Conservation (phyloP, 2,797 vertebrate species). For the Anguilla obscura region DNA sequence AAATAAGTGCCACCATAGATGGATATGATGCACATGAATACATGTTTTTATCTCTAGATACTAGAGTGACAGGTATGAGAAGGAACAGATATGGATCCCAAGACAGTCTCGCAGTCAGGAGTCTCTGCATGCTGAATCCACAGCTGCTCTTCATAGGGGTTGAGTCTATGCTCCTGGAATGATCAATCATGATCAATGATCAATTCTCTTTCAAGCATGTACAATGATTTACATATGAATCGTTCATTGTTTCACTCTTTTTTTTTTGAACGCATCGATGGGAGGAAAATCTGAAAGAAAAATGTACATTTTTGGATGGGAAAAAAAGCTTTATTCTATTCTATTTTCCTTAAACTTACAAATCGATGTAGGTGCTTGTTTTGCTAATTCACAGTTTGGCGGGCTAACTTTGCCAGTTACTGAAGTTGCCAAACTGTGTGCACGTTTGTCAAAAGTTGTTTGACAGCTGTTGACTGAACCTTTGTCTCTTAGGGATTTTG, state of each 20-base stretch:
- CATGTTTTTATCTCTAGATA: neutral
- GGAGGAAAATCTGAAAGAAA: too few species aligned
- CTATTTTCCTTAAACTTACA: too few species aligned
- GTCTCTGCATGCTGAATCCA: neutral
- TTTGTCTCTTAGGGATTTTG: neutral
- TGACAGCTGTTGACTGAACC: neutral
- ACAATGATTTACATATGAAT: neutral
- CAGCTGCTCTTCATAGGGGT: neutral
- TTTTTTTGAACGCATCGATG: too few species aligned
- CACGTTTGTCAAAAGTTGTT: neutral
- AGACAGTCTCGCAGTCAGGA: neutral
- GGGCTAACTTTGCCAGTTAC: neutral
- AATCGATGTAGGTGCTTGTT: too few species aligned
- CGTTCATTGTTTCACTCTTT: neutral
- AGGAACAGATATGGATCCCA: neutral
- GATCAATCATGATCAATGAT: neutral
- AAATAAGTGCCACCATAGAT: conserved; percentile 43
- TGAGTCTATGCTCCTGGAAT: neutral
- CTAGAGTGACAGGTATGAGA: neutral
- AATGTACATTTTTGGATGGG: too few species aligned
- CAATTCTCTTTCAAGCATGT: neutral
- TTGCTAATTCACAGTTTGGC: too few species aligned
- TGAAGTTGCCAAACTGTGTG: neutral
- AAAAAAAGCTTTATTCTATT: too few species aligned
- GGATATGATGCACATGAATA: neutral